Base-by-base conservation (phyloP, 2,113 vertebrate species). In the Phaethornis superciliosus region DNA sequence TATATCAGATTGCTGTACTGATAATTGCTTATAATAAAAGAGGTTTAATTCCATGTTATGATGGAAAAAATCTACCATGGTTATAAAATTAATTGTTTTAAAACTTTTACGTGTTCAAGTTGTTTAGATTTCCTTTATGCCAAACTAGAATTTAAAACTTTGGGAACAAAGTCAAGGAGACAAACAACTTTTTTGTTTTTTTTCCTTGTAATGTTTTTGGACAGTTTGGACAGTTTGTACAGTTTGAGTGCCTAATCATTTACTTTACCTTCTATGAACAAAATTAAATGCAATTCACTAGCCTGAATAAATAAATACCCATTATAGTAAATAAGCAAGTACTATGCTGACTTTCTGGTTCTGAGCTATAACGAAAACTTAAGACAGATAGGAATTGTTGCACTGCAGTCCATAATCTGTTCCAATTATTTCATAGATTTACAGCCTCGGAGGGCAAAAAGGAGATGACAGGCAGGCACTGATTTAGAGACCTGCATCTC, bases 181-280 rank as follows among this genome's bases (percentile, higher is more conserved):
- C 79, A 58, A 85, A 81, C 32, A 58, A n/a, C 12, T 83, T 94
- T 93, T 81, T 74, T 20, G 21, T 47, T 70, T 80, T 90, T 81
- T 83, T 91, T 74, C 8, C 64, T 86, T 68, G 58, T 79, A 87
- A 58, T 92, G 46, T 79, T 92, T 95, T 91, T 88, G 91, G 75
- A 93, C 1, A 3, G n/a, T n/a, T n/a, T n/a, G n/a, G n/a, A n/a
- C n/a, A 85, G 88, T 92, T 89, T 89, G 51, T 89, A 72, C 87
- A 81, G 27, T 95, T 95, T 91, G 87, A 94, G 89, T 91, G 76
- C 85, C 80, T 96, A 94, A 95, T 96, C 88, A 88, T 95, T 96
- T 95, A 90, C 95, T 95, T 95, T 94, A 56, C 76, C 72, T 95
- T 91, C 68, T 80, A 91, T 95, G 93, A 97, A 95, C 79, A 93